Evolutionary conservation across 2,113 vertebrate species (phyloP), one percentile per base, ranked within the genome.

Genomic region (Chauna torquata): DNA sequence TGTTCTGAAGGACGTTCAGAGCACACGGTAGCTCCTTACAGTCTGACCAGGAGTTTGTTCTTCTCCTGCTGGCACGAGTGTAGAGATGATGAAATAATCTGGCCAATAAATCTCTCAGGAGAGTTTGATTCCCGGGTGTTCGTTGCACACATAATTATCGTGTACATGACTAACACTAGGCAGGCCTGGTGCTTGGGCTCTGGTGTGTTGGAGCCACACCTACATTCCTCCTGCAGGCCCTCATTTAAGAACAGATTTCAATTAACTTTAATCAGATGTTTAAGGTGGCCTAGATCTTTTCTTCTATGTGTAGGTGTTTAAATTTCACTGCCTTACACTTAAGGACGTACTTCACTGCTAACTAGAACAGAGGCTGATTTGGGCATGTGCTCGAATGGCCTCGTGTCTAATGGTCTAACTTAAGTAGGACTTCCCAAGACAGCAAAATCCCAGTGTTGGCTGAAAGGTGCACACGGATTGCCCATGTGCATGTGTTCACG

Each of bases 261-360:
- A 90, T 94, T 88, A 74, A 74, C 55, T 95, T 81, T 83, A 90
- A 95, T 93, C 85, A 96, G 82, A 88, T 55, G 68, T 47, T 96
- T 96, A 93, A 96, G 88, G 71, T 94, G 85, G 76, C 70, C 55
- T n/a, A 28, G 82, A 58, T 15, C 9, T 90, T 90, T 49, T 81
- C 68, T 83, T 88, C 87, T 90, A 38, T n/a, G 79, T 45, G 79
- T 93, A 71, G 85, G 90, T 81, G 92, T 90, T 90, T 49, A 47
- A 44, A 66, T 86, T 92, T 83, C 90, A 72, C 36, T 61, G 77
- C 49, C 66, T 79, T 72, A 36, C 40, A 12, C n/a, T 86, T 70
- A 81, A 94, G 80, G 69, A 79, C 0, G 7, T 34, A 59, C 23
- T 79, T 89, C 25, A 28, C 30, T 57, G 70, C 34, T 58, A 69